These are phyloP conservation scores for Stegodyphus mimosarum DNA, from an alignment of 1,140 invertebrate genomes.

Conservation along the genomic window DNA sequence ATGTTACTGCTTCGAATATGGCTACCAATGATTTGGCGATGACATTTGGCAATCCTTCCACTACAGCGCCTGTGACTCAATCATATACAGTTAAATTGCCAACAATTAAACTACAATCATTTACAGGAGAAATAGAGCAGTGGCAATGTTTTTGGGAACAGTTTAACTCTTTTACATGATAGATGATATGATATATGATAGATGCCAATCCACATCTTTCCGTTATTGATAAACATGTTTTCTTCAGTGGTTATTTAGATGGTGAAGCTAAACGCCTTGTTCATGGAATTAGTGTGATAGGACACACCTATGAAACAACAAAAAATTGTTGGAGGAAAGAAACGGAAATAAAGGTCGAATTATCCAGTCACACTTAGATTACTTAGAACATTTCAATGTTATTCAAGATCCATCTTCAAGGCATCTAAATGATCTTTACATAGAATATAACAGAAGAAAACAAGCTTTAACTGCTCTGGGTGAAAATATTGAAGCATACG, in stretches of 20 bases:
- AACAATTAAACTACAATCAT: no score
- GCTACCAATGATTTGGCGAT: no score
- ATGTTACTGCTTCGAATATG: no score
- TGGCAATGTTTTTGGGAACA: no score
- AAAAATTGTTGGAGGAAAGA: conserved; percentile 1
- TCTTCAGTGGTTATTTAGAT: neutral
- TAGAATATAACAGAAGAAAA: conserved; percentile 11
- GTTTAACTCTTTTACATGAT: no score
- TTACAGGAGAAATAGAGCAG: no score
- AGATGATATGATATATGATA: no score
- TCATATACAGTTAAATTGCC: no score
- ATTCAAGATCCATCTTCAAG: conserved; percentile 2
- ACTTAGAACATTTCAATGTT: neutral
- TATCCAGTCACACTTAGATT: neutral
- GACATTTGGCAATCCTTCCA: no score
- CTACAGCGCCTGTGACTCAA: no score
- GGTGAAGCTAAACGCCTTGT: neutral
- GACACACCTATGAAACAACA: neutral
- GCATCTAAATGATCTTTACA: conserved; percentile 17
- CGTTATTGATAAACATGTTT: conserved; percentile 9
- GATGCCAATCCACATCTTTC: no score
- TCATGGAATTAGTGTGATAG: neutral
- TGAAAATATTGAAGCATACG: no score
- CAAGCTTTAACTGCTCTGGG: conserved; percentile 12
- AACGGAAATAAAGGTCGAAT: conserved; percentile 3